phyloP scores from a whole-genome alignment of 2,888 invertebrate species.

The Sepioteuthis lessoniana region DNA sequence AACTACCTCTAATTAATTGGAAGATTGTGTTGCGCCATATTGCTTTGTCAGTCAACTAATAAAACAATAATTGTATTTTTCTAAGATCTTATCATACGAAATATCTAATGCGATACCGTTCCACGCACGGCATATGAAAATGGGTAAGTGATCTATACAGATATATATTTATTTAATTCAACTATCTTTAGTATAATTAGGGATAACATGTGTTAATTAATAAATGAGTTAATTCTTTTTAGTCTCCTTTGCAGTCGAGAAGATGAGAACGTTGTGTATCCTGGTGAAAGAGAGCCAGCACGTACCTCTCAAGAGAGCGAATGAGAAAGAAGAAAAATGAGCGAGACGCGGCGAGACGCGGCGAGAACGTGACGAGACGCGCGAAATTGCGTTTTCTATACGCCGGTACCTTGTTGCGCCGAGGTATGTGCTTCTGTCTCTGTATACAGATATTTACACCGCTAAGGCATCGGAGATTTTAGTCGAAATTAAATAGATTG shows the following conservation, averaged over 20 bases:
- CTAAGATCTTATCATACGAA: too few relatives aligned
- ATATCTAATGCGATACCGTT: too few relatives aligned
- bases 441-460: not conserved
- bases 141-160: too few relatives aligned
- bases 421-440: not conserved
- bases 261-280: not conserved
- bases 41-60: too few relatives aligned
- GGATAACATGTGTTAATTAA: too few relatives aligned
- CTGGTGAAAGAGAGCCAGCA: not conserved
- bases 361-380: slow-evolving; percentile 10
- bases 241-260: not conserved
- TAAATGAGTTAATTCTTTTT: not conserved
- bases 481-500: not conserved
- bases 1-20: too few relatives aligned
- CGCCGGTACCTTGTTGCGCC: not conserved
- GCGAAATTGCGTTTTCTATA: not conserved
- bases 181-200: too few relatives aligned
- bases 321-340: not conserved
- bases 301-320: not conserved
- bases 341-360: not conserved
- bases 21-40: too few relatives aligned
- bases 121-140: too few relatives aligned
- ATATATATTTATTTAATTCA: too few relatives aligned
- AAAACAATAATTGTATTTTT: too few relatives aligned
- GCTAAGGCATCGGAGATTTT: not conserved